phyloP scores from a whole-genome alignment of 2,888 invertebrate genomes.

The Smittia sp. region DNA sequence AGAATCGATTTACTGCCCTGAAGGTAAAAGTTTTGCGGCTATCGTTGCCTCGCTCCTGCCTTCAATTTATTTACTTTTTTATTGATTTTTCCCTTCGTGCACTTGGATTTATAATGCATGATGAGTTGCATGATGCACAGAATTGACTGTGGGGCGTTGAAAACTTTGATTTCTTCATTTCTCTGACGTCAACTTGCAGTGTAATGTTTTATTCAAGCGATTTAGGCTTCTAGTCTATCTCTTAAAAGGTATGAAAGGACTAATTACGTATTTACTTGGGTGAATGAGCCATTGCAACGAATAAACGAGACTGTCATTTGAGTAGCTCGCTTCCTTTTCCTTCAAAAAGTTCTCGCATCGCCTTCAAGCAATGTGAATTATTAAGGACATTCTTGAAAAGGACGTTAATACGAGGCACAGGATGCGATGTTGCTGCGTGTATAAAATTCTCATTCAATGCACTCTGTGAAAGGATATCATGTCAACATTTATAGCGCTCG shows the following conservation, averaged over 20 bases:
- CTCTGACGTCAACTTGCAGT: not conserved
- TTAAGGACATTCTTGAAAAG: slow-evolving; percentile 12
- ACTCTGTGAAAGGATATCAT: slow-evolving; percentile 31
- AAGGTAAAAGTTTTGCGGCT: not conserved
- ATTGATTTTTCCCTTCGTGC: not conserved
- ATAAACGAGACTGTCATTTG: slow-evolving; percentile 31
- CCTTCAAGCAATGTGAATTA: not conserved
- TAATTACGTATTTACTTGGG: slow-evolving; percentile 35
- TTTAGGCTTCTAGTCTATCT: not conserved
- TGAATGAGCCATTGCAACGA: slow-evolving; percentile 7
- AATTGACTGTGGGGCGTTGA: not conserved
- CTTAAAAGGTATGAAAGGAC: not conserved
- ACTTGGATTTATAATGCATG: not conserved
- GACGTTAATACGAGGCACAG: slow-evolving; percentile 15
- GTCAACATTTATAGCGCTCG: slow-evolving; percentile 13
- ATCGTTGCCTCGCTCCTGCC: not conserved
- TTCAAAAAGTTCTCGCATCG: slow-evolving; percentile 3
- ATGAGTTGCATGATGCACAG: not conserved
- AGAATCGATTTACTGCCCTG: not conserved
- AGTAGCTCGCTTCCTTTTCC: slow-evolving; percentile 36
- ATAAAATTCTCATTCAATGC: slow-evolving; percentile 12
- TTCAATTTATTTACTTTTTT: slow-evolving; percentile 2
- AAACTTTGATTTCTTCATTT: slow-evolving; percentile 11
- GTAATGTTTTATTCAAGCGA: slow-evolving; percentile 31
- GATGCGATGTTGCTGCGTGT: slow-evolving; percentile 23